Evolutionary conservation across 2,113 vertebrate species (phyloP).

Genomic region (Spizaetus ornatus): DNA sequence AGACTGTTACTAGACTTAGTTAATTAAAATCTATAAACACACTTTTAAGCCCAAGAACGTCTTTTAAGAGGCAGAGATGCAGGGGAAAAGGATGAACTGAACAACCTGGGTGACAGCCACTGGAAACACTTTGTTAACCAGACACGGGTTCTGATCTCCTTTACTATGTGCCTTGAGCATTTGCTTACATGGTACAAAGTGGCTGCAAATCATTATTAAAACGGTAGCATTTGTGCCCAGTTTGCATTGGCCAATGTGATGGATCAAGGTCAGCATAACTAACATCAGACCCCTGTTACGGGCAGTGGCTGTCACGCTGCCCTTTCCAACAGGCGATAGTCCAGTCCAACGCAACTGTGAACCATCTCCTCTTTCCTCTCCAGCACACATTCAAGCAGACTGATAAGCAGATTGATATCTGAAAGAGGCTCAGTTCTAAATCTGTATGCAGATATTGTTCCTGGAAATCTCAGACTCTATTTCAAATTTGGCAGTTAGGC

Average conservation of each 20-base stretch:
- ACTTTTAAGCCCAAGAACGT: not conserved
- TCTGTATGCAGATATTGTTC: not conserved
- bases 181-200: not conserved
- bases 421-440: not conserved
- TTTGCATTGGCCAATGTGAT: not conserved
- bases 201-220: not conserved
- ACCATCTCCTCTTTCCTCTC: not conserved
- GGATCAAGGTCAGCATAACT: not conserved
- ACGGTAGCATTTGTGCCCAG: not conserved
- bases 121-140: not conserved
- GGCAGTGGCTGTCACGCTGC: not conserved
- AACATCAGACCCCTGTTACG: not conserved
- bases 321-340: not conserved
- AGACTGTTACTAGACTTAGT: not conserved
- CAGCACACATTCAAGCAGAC: not conserved
- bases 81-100: not conserved
- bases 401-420: not conserved
- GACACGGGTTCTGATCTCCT: not conserved
- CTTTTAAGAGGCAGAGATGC: not conserved
- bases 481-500: not conserved
- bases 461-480: not conserved
- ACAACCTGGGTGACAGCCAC: not conserved
- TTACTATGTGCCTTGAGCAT: not conserved
- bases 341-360: fast-evolving
- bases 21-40: not conserved